phyloP scores from a whole-genome alignment of 2,113 vertebrate genomes.

The Raja brachyura region DNA sequence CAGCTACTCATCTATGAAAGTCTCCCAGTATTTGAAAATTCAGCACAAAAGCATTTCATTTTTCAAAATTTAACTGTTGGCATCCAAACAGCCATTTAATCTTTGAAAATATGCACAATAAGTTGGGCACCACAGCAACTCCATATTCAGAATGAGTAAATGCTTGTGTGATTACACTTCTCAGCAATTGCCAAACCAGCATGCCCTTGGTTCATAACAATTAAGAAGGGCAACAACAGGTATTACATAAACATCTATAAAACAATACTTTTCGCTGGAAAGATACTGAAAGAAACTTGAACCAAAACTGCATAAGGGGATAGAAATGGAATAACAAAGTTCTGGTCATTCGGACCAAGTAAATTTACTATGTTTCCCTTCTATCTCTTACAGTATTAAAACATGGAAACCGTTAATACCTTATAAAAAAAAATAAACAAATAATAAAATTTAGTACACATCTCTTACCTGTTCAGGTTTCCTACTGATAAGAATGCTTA shows the following conservation, averaged over 20 bases:
- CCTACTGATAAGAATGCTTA: slow-evolving; percentile 96
- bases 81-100: background rate
- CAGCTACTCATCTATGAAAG: no score
- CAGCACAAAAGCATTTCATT: background rate
- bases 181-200: no score
- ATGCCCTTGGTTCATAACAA: background rate
- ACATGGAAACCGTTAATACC: background rate
- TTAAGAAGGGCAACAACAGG: background rate
- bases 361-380: background rate
- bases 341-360: background rate
- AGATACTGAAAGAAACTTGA: no score
- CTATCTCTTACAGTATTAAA: background rate
- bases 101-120: background rate
- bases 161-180: background rate
- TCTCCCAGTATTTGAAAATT: background rate
- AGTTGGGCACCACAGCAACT: background rate
- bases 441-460: background rate
- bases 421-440: background rate
- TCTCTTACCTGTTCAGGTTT: slow-evolving; percentile 90
- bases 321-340: no score
- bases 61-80: background rate
- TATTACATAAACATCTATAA: no score
- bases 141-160: background rate
- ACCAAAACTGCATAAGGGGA: no score
- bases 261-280: no score